Base-by-base conservation (phyloP, 2,797 vertebrate genomes). In the Alcedo atthis region DNA sequence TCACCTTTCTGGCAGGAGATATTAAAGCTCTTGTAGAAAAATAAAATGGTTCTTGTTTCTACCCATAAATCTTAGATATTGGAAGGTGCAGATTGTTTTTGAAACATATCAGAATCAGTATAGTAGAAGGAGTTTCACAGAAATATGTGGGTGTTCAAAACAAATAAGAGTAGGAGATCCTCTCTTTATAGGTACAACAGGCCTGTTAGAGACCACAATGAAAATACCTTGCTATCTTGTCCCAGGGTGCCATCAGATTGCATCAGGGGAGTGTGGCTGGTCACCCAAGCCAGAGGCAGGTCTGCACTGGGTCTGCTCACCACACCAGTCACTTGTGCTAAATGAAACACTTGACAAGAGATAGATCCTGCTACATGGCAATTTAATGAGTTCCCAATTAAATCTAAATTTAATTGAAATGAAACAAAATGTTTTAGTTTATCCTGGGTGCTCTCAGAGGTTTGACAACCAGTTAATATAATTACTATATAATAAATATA, bases 341-440 rank as follows among this genome's bases (percentile, higher is more conserved):
- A 78, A 90, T 78, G 48, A 87, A 88, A 55, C 42, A 45, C 61
- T 67, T 67, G 17, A 24, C 32, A 77, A 69, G 25, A 0, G 1
- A 70, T 45, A 83, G 48, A 67, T 67, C 40, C 32, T 53, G 32
- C 17, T 68, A n/a, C 20, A 45, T 33, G 67, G 67, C 20, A 37
- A 42, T 53, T 64, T 80, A 87, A 89, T 77, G 66, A 89, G 54
- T 12, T 92, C 37, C 42, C 18, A 81, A 81, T 77, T 87, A 92
- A 87, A 70, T 59, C 25, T 46, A 75, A 77, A 89, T 89, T 66
- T 89, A 40, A 40, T 40, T 40, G 37, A 40, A 40, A 40, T 40
- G 37, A 40, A 40, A 40, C 37, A 40, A 84, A 89, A 19, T 11
- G 10, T 77, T 94, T 67, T 82, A 40, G 4, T 87, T 90, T 89